Percentiles rank a stretch among this genome's conserved stretches.
phyloP scores from a whole-genome alignment of 2,888 invertebrate species.

The Norana najaformis region DNA sequence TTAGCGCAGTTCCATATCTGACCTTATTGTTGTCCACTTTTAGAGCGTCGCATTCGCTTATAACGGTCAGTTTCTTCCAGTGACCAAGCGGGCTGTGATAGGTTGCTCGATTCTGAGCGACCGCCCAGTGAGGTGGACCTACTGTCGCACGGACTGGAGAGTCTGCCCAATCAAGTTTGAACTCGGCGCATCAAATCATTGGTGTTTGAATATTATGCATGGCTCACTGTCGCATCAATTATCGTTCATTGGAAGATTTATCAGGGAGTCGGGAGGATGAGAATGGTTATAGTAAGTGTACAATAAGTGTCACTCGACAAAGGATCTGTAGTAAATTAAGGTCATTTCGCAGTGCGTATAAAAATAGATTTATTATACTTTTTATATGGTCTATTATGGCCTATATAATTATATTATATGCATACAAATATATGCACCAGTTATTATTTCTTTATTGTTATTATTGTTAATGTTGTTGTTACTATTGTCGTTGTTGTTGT shows the following conservation, averaged over 20 bases:
- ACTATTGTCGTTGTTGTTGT: no score
- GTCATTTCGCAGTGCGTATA: no score
- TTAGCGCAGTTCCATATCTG: not conserved
- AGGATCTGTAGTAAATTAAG: not conserved
- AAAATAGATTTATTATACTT: no score
- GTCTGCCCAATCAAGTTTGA: not conserved
- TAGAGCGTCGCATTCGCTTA: conserved; percentile 1
- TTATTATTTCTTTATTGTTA: no score
- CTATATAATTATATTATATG: no score
- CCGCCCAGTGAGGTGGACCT: not conserved
- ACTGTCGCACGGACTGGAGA: not conserved
- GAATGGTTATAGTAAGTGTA: not conserved
- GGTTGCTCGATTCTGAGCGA: not conserved
- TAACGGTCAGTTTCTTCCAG: not conserved
- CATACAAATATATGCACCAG: no score
- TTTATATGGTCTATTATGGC: no score
- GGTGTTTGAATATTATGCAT: not conserved
- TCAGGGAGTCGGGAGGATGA: not conserved
- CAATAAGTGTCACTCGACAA: not conserved
- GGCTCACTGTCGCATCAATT: not conserved
- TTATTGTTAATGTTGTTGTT: no score
- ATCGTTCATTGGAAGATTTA: not conserved
- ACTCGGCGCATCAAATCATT: not conserved
- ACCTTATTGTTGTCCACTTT: conserved; percentile 2
- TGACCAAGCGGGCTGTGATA: not conserved